Base-by-base conservation (phyloP, 2,888 invertebrate species). In the Cerastis rubricosa region DNA sequence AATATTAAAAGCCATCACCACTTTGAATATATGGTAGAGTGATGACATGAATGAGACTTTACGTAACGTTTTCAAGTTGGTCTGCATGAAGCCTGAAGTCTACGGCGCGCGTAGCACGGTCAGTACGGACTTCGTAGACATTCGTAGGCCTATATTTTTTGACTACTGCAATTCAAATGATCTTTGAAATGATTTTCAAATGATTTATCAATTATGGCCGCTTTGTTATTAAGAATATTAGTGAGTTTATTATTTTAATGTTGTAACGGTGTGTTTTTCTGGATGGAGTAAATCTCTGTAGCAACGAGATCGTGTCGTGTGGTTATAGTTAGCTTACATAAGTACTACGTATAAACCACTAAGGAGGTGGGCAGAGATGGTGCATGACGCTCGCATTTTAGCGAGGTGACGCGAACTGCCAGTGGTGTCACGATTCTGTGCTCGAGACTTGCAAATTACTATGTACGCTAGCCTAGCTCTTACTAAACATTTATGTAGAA, bases 371-470 rank as follows among this genome's bases (percentile, higher is more conserved):
- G 74, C 57, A 66, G 65, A 68, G 70, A 54, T 69, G 47, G 72
- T 77, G 72, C 77, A 71, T 73, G 76, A 75, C 67, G 70, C 67
- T 67, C 63, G 61, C 81, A 88, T 91, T 90, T 82, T 82, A 92
- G 90, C 90, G 84, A 71, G 80, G 70, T 73, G 76, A 82, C 77
- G 89, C 86, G 85, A 92, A 91, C 76, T 85, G 87, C 84, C 81
- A 89, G 90, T 79, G 73, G 86, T 88, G 81, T 84, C 93, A 93
- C 91, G 93, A 76, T 57, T 54, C 68, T 84, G 45, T 71, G 68
- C 29, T 68, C 29, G 64, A 54, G 43, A 35, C 61, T 14, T 81
- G 69, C 61, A 81, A 76, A 73, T 72, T 47, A 84, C 47, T 47
- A 17, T 35, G 25, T 64, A n/a, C 4, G 2, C 3, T 35, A 35